Percentiles rank a stretch among this genome's conserved stretches.
Conservation (phyloP, 2,113 vertebrate species). For the Oryzias curvinotus region DNA sequence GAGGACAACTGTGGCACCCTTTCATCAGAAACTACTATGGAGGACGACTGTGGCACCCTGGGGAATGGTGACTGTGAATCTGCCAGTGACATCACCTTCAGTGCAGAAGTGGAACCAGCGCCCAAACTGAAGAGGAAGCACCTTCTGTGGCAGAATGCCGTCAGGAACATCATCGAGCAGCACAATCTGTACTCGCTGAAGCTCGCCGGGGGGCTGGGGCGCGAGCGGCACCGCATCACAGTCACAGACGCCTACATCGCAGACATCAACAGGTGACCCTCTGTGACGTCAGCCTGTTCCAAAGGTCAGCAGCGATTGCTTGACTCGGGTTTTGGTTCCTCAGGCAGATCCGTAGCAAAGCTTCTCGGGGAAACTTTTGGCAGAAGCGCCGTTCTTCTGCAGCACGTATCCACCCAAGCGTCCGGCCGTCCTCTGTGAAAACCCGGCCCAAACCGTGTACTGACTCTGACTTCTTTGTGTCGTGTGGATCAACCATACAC, state of each 20-base stretch:
- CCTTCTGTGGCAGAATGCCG: conserved; percentile 61
- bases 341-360: conserved; percentile 63
- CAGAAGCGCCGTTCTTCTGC: conserved; percentile 48
- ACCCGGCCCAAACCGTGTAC: background rate
- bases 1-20: background rate
- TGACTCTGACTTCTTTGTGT: conserved; percentile 62
- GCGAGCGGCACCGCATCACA: conserved; percentile 41
- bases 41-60: background rate
- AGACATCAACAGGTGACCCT: conserved; percentile 56
- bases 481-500: conserved; percentile 37
- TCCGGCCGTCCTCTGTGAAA: background rate
- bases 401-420: conserved; percentile 33
- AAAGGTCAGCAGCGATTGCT: background rate
- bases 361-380: conserved; percentile 15
- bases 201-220: conserved; percentile 36
- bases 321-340: background rate
- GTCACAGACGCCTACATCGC: conserved; percentile 67
- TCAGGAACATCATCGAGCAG: conserved; percentile 64
- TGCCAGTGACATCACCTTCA: conserved; percentile 31
- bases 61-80: conserved; percentile 33
- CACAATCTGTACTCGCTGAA: conserved; percentile 44
- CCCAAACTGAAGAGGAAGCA: conserved; percentile 41
- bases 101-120: background rate
- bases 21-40: conserved; percentile 21
- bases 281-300: background rate